Base-by-base conservation (phyloP, 1,140 invertebrate genomes). In the Colletes gigas region DNA sequence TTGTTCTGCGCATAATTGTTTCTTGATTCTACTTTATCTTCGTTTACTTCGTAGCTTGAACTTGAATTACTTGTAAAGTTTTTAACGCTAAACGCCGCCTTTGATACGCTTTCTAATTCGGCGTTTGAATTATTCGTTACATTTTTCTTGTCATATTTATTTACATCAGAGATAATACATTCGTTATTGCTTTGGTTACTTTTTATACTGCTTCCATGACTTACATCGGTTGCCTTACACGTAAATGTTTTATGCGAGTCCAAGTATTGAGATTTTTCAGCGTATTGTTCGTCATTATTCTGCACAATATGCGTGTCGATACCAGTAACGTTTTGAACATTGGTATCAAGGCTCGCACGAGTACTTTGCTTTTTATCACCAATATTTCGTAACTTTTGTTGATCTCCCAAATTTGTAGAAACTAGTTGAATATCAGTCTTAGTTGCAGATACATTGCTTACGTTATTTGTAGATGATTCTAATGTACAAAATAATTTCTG, bases 361-460 rank as follows among this genome's bases (percentile, higher is more conserved):
- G 57, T 50, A 19, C 0, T 66, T 83, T 74, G 68, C 66, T 65
- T 70, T 12, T 63, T 4, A n/a, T 78, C 65, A n/a, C 0, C 21
- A 44, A 47, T 71, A 73, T 75, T 44, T 39, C 47, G 68, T 0
- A 41, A 65, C 74, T 81, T 85, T 63, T 63, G 77, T 41, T 74
- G 44, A 68, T 87, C 71, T 63, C 82, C 74, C 4, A 39, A 70
- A 65, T 71, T 78, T 15, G 87, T 44, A 14, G n/a, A 39, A 84
- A 44, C 79, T 19, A n/a, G 63, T 81, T 57, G 60, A 59, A 69
- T 77, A 71, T 91, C 90, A 89, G 86, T 89, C 85, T 91, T 89
- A 76, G 81, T 85, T 17, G 78, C 71, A 55, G 15, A 65, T 73
- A 70, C 65, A 86, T 85, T 89, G 41, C 76, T 81, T n/a, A 77